A percentile compares a stretch with the other conserved stretches of the same genome.
These are phyloP conservation scores for Drosophila burlai DNA, from an alignment of 1,140 invertebrate genomes.

Conservation along the genomic window DNA sequence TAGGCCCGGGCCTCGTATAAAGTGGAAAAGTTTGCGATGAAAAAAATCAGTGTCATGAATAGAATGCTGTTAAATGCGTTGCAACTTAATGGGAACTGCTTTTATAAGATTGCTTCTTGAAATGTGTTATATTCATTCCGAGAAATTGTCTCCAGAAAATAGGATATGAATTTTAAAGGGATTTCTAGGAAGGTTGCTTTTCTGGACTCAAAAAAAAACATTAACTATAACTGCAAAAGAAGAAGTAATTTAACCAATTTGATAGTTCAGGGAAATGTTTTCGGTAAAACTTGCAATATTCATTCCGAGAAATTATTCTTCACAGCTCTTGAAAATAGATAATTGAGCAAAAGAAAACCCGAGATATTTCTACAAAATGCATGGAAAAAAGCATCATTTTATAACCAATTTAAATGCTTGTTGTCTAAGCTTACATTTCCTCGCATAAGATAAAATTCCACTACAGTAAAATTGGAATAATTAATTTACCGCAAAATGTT, in stretches of 20 bases:
- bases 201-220: not conserved
- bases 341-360: not conserved
- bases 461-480: not conserved
- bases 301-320: not conserved
- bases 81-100: conserved; percentile 26
- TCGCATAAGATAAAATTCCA: not conserved
- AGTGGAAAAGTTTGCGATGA: conserved; percentile 66
- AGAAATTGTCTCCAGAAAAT: not conserved
- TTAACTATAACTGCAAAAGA: not conserved
- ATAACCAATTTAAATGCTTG: not conserved
- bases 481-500: not conserved
- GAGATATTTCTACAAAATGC: not conserved
- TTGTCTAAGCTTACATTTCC: not conserved
- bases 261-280: not conserved
- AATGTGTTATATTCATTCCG: not conserved
- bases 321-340: not conserved
- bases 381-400: not conserved
- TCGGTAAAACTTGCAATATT: not conserved
- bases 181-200: not conserved
- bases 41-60: conserved; percentile 37
- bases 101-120: not conserved
- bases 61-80: conserved; percentile 19
- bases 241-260: not conserved
- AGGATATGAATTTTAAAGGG: too few species aligned
- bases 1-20: conserved; percentile 51